Percentiles rank a stretch among this genome's conserved stretches.
These are phyloP conservation scores for Leucoma salicis DNA, from an alignment of 2,888 invertebrate genomes.

Conservation along the genomic window DNA sequence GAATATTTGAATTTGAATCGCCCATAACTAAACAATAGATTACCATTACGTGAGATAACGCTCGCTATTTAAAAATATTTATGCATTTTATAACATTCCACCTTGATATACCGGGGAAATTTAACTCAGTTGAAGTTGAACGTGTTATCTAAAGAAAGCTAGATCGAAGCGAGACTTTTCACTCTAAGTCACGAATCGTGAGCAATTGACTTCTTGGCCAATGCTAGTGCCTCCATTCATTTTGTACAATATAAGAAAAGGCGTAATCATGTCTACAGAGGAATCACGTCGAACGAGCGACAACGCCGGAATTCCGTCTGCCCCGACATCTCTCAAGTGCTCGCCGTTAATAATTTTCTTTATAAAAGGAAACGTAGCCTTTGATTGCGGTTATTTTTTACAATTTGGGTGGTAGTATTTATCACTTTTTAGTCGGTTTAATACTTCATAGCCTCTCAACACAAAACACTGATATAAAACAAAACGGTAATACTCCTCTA, in stretches of 20 bases:
- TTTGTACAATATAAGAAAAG: constrained; percentile 73
- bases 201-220: constrained; percentile 64
- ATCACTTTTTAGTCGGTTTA: constrained; percentile 31
- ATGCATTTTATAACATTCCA: too few relatives aligned
- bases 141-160: constrained; percentile 17
- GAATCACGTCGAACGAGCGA: constrained; percentile 73
- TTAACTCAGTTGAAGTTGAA: constrained; percentile 14
- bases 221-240: constrained; percentile 58
- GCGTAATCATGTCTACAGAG: constrained; percentile 70
- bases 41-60: too few relatives aligned
- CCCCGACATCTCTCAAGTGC: constrained; percentile 53
- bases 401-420: constrained; percentile 49
- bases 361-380: constrained; percentile 49
- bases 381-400: constrained; percentile 44
- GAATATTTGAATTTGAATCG: too few relatives aligned
- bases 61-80: too few relatives aligned
- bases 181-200: constrained; percentile 51
- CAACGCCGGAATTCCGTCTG: constrained; percentile 75
- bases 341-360: constrained; percentile 57
- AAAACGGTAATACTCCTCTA: too few relatives aligned
- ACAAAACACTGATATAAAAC: too few relatives aligned
- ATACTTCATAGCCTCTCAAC: too few relatives aligned
- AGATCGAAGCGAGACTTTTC: constrained; percentile 27
- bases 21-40: too few relatives aligned
- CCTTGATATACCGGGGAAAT: not conserved